Conservation (phyloP, 2,797 vertebrate genomes). For the Odontamblyopus lacepedii region DNA sequence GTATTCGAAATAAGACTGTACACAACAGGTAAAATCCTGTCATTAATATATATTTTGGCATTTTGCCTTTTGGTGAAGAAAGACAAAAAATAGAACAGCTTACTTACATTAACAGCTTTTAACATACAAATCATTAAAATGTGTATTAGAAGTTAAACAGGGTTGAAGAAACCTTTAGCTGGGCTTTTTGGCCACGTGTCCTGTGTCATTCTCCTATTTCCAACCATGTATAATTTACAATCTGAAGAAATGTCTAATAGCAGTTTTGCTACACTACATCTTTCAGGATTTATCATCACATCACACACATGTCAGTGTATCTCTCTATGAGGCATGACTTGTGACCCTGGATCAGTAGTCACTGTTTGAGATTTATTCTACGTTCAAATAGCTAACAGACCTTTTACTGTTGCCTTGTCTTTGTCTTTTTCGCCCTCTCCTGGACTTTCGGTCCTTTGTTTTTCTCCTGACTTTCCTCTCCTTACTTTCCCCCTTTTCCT, state of each 20-base stretch:
- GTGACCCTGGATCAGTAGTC: background rate
- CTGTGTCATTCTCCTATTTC: background rate
- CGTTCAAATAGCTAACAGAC: constrained; percentile 23
- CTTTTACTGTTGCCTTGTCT: constrained; percentile 61
- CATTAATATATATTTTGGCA: constrained; percentile 70
- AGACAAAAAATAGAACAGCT: constrained; percentile 3
- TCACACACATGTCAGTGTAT: constrained; percentile 15
- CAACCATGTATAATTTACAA: constrained; percentile 4
- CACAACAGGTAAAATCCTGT: constrained; percentile 77
- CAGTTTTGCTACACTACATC: constrained; percentile 47
- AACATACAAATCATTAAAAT: background rate
- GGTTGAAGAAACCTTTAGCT: background rate
- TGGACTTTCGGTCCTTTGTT: constrained; percentile 55
- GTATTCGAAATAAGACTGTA: constrained; percentile 66
- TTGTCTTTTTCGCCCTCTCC: constrained; percentile 60
- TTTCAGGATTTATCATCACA: constrained; percentile 28
- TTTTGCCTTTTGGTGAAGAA: constrained; percentile 24
- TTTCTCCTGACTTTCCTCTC: constrained; percentile 58
- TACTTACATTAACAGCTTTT: background rate
- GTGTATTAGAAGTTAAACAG: background rate
- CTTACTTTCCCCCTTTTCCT: constrained; percentile 47
- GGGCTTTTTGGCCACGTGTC: background rate
- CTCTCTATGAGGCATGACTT: constrained; percentile 14
- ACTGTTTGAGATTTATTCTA: constrained; percentile 18
- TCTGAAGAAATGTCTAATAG: constrained; percentile 40